A percentile compares a stretch with the other conserved stretches of the same genome.
Conservation (phyloP, 1,140 invertebrate species). For the Ceratoteleas bidentatus region DNA sequence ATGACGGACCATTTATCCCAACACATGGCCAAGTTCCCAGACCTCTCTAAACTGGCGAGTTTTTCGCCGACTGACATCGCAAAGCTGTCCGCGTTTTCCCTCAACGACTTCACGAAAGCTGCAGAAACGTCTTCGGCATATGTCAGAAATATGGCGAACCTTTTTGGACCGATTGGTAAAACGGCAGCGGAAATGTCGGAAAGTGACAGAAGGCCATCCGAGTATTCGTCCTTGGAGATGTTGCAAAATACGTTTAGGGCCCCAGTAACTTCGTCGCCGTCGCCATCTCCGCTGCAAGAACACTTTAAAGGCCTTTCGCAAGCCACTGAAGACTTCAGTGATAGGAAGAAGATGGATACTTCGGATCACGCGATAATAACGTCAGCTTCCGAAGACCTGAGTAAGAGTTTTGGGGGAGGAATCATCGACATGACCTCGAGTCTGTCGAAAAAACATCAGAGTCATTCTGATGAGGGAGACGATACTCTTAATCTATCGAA, state of each 20-base stretch:
- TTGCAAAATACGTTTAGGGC: conserved; percentile 69
- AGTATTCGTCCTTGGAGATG: conserved; percentile 69
- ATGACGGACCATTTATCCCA: conserved; percentile 74
- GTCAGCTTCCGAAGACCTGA: conserved; percentile 69
- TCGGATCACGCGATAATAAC: conserved; percentile 49
- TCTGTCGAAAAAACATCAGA: conserved; percentile 71
- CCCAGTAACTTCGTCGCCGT: conserved; percentile 37
- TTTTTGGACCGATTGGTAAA: conserved; percentile 76
- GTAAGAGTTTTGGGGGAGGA: conserved; percentile 69
- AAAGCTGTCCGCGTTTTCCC: conserved; percentile 77
- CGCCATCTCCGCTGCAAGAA: conserved; percentile 64
- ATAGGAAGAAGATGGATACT: conserved; percentile 71
- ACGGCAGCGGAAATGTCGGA: conserved; percentile 64
- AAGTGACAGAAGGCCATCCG: conserved; percentile 69
- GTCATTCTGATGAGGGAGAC: conserved; percentile 63
- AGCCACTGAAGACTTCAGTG: conserved; percentile 69
- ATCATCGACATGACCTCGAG: conserved; percentile 76
- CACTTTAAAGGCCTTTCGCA: conserved; percentile 57
- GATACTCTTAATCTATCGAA: conserved; percentile 78
- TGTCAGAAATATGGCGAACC: conserved; percentile 77
- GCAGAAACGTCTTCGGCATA: conserved; percentile 75
- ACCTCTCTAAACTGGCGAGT: conserved; percentile 72
- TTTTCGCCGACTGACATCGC: conserved; percentile 76
- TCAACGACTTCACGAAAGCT: conserved; percentile 77
- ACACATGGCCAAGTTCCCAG: conserved; percentile 70